phyloP scores from a whole-genome alignment of 1,140 invertebrate species.

The Triops cancriformis region DNA sequence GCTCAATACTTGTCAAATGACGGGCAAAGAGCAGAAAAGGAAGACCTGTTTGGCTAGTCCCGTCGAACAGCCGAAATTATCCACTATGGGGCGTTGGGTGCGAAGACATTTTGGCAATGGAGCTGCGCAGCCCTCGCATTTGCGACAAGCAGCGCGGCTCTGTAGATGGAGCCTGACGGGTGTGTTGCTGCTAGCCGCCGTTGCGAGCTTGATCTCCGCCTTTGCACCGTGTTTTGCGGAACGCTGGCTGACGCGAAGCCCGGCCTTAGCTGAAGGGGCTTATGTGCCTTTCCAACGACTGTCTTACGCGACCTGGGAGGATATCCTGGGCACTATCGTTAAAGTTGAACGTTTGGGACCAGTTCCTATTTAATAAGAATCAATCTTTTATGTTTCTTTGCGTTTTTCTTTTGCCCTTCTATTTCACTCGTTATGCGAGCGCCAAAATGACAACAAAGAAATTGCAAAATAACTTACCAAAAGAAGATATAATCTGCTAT shows the following conservation, averaged over 20 bases:
- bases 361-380: neutral
- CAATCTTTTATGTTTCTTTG: neutral
- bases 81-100: neutral
- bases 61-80: neutral
- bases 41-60: neutral
- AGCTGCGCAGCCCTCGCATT: neutral
- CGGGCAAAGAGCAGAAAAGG: neutral
- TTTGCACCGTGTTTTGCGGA: neutral
- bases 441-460: neutral
- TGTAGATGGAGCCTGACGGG: neutral
- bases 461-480: neutral
- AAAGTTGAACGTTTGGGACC: conserved; percentile 9
- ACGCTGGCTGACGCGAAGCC: neutral
- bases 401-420: neutral
- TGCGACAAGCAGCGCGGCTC: neutral
- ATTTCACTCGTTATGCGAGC: neutral
- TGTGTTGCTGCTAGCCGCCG: neutral
- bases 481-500: neutral
- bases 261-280: neutral
- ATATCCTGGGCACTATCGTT: neutral
- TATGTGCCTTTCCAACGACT: neutral
- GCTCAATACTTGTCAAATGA: neutral
- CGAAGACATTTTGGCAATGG: neutral
- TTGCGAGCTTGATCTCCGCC: neutral
- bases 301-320: neutral